Conservation (phyloP, 2,888 invertebrate genomes). For the Xylota segnis region DNA sequence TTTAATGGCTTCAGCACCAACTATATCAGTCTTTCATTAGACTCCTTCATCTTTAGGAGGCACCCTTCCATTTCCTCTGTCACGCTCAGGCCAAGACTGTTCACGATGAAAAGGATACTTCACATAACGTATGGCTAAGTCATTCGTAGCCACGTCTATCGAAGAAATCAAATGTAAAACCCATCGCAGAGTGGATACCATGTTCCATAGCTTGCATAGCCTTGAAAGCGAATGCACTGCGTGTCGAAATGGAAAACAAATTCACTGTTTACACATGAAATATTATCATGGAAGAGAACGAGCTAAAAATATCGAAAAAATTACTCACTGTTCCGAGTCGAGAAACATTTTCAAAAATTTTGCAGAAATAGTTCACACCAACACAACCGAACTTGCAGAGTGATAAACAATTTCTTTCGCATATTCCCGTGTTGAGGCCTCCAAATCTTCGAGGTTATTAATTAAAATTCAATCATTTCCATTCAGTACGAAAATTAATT, state of each 20-base stretch:
- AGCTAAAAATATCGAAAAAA: constrained; percentile 44
- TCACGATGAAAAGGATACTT: too few relatives aligned
- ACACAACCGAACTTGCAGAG: neutral
- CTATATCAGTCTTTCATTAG: too few relatives aligned
- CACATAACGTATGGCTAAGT: too few relatives aligned
- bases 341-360: constrained; percentile 10
- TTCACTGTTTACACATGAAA: constrained; percentile 50
- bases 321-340: constrained; percentile 10
- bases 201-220: constrained; percentile 15
- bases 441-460: neutral
- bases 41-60: too few relatives aligned
- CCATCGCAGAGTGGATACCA: neutral
- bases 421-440: neutral
- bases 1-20: too few relatives aligned
- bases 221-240: constrained; percentile 50
- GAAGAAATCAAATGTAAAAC: too few relatives aligned
- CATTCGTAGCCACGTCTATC: too few relatives aligned
- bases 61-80: too few relatives aligned
- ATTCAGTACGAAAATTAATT: neutral
- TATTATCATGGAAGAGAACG: constrained; percentile 11
- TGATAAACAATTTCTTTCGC: neutral
- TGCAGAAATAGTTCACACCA: neutral
- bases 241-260: constrained; percentile 39
- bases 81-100: too few relatives aligned
- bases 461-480: neutral